These are phyloP conservation scores for Brachionus rotundiformis DNA, from an alignment of 1,140 invertebrate species.

Conservation along the genomic window DNA sequence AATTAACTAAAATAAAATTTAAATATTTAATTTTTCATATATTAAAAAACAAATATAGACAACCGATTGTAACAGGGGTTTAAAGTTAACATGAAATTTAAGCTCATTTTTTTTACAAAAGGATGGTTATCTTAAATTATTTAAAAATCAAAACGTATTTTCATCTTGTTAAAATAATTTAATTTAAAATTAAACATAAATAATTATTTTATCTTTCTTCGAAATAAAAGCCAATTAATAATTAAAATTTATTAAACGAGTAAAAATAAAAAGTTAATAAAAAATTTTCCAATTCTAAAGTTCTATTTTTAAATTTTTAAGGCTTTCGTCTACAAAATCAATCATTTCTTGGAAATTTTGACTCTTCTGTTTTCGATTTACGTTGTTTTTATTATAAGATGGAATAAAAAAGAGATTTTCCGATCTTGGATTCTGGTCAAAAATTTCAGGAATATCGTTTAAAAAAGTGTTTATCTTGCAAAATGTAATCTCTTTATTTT, in stretches of 20 bases:
- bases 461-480: background rate
- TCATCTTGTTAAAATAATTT: no score
- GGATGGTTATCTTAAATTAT: no score
- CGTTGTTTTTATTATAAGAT: background rate
- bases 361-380: background rate
- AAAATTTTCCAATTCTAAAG: background rate
- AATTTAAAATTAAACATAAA: no score
- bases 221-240: background rate
- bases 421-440: background rate
- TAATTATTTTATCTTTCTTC: no score
- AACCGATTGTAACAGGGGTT: background rate
- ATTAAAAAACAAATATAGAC: background rate
- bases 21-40: background rate
- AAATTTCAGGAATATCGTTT: background rate
- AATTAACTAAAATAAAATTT: background rate
- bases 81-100: background rate
- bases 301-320: background rate
- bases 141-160: no score
- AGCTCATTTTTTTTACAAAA: background rate
- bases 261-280: background rate
- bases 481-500: background rate
- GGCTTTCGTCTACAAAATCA: constrained; percentile 22
- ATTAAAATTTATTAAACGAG: background rate
- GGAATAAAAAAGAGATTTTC: constrained; percentile 2
- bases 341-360: background rate